Base-by-base conservation (phyloP, 2,797 vertebrate genomes). In the Siniperca scherzeri region DNA sequence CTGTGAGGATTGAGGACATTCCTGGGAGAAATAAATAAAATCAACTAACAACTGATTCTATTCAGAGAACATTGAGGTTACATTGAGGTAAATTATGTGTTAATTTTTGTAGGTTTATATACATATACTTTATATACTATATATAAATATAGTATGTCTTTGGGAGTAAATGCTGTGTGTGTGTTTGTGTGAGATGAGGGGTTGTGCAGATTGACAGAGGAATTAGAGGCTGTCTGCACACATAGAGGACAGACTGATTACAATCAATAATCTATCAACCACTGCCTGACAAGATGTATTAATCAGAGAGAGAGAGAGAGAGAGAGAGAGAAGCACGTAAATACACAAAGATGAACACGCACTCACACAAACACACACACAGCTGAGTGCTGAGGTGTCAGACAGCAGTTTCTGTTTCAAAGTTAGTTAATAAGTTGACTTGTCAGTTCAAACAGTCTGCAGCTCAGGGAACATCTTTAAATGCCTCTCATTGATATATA, bases 181-280 rank as follows among this genome's bases (percentile, higher is more conserved):
- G 59, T 67, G 33, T 56, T 60, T 61, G 48, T 71, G 70, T 56
- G 42, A 44, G 82, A 78, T 78, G 84, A 84, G 83, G 6, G 7
- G 25, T 68, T 5, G 0, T 19, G 50, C 62, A 72, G 88, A 90
- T 85, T 92, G 91, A 89, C 90, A 88, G 87, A 90, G 48, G 75
- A 88, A 92, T 92, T 93, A 93, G 89, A 86, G 77, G 80, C 74
- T 82, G 88, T 87, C 90, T 88, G 80, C 83, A 83, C 61, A 88
- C 80, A 91, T 78, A 90, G 79, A 89, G 60, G 81, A 91, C 85
- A 81, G 83, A 68, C 87, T 90, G 89, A 92, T 92, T 91, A 89
- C 80, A 88, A 93, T 94, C 90, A 89, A 94, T 94, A 92, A 93
- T 93, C 92, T 84, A 92, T 93, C 90, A 93, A 85, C 85, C 79